A percentile compares a stretch with the other conserved stretches of the same genome.
Conservation (phyloP, 2,888 invertebrate species). For the Trissolcus brochymenae region DNA sequence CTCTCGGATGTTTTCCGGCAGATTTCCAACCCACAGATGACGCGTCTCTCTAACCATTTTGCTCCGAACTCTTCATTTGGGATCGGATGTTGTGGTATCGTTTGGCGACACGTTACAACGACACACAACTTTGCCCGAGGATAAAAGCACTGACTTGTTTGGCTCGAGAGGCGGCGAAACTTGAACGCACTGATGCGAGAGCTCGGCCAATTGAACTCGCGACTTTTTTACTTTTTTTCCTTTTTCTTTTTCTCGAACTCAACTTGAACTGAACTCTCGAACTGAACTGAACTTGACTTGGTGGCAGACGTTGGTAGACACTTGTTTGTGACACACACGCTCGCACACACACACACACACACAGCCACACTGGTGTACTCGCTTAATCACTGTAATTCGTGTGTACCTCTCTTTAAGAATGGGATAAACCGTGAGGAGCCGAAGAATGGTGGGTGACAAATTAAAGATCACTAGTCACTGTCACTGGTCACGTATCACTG, state of each 20-base stretch:
- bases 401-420: not conserved
- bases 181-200: not conserved
- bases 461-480: conserved; percentile 15
- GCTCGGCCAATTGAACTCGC: no score
- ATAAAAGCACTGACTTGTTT: conserved; percentile 19
- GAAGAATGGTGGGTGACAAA: conserved; percentile 24
- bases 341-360: conserved; percentile 14
- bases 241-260: not conserved
- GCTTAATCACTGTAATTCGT: no score
- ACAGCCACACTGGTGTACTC: not conserved
- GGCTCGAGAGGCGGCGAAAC: not conserved
- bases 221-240: no score
- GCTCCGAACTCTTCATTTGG: conserved; percentile 95
- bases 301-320: not conserved
- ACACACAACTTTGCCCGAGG: conserved; percentile 74
- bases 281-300: conserved; percentile 25
- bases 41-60: conserved; percentile 99
- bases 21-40: conserved; percentile 99
- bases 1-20: conserved; percentile 99
- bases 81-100: conserved; percentile 79
- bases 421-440: conserved; percentile 16
- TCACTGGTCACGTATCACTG: conserved; percentile 21
- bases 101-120: conserved; percentile 76
- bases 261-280: conserved; percentile 9
- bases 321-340: conserved; percentile 17